These are phyloP conservation scores for Bolborhynchus lineola DNA, from an alignment of 2,113 vertebrate species.

Conservation along the genomic window DNA sequence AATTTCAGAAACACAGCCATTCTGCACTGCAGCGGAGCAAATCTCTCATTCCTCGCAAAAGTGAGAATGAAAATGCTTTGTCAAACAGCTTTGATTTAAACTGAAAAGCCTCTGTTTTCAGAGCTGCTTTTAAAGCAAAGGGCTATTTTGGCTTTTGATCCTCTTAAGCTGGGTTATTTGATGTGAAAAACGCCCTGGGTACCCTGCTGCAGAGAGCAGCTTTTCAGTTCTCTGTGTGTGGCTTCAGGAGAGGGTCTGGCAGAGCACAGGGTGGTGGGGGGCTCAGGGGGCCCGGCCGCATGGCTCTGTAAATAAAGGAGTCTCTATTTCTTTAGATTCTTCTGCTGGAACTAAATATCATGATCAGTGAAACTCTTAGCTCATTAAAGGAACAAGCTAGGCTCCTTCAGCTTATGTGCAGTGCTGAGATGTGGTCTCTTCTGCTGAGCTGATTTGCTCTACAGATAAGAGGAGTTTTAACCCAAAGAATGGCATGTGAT, in stretches of 20 bases:
- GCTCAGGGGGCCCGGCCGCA: neutral
- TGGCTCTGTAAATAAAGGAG: slow-evolving; percentile 49
- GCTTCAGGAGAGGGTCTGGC: slow-evolving; percentile 34
- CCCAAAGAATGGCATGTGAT: slow-evolving; percentile 4
- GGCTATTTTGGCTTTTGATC: slow-evolving; percentile 61
- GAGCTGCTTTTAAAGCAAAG: slow-evolving; percentile 48
- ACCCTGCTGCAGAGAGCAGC: slow-evolving; percentile 14
- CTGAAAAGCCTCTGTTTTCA: slow-evolving; percentile 38
- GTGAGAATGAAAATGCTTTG: slow-evolving; percentile 28
- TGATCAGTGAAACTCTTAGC: slow-evolving; percentile 51
- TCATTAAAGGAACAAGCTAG: slow-evolving; percentile 45
- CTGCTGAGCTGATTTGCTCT: slow-evolving; percentile 27
- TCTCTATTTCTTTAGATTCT: slow-evolving; percentile 62
- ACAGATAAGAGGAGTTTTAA: slow-evolving; percentile 40
- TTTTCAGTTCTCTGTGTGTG: slow-evolving; percentile 63
- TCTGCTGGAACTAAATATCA: slow-evolving; percentile 57
- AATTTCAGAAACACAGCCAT: neutral
- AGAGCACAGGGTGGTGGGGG: neutral
- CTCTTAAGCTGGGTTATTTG: slow-evolving; percentile 63
- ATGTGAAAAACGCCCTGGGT: slow-evolving; percentile 46
- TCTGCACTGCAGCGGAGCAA: neutral
- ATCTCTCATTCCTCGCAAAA: neutral
- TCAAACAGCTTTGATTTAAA: slow-evolving; percentile 57
- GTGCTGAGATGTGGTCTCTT: neutral
- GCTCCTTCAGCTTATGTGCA: neutral